phyloP scores from a whole-genome alignment of 2,113 vertebrate species.

The Uria lomvia region DNA sequence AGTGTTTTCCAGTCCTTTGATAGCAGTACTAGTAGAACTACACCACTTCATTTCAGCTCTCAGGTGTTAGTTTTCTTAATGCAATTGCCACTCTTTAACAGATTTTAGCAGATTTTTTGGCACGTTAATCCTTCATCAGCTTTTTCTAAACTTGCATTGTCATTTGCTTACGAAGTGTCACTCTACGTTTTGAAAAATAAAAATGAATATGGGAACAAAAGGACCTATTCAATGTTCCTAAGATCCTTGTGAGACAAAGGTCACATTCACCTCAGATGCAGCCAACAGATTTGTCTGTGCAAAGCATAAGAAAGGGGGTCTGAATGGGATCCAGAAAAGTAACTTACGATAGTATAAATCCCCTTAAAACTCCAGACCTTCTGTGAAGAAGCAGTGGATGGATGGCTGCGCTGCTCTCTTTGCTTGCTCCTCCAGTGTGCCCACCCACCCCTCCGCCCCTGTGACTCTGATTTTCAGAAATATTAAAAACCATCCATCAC shows the following conservation, averaged over 20 bases:
- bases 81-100: background rate
- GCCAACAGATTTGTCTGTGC: background rate
- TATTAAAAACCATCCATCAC: background rate
- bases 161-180: background rate
- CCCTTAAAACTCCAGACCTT: background rate
- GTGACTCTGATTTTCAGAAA: background rate
- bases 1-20: background rate
- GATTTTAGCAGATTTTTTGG: background rate
- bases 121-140: background rate
- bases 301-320: background rate
- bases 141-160: background rate
- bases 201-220: background rate
- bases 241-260: background rate
- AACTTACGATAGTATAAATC: background rate
- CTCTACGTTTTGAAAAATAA: background rate
- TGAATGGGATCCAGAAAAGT: background rate
- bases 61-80: background rate
- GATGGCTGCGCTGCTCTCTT: background rate
- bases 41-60: background rate
- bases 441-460: no score
- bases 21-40: background rate
- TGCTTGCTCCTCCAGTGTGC: background rate
- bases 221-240: background rate
- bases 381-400: background rate
- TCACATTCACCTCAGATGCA: background rate